These are phyloP conservation scores for Timandra comae DNA, from an alignment of 2,888 invertebrate species.

Conservation along the genomic window DNA sequence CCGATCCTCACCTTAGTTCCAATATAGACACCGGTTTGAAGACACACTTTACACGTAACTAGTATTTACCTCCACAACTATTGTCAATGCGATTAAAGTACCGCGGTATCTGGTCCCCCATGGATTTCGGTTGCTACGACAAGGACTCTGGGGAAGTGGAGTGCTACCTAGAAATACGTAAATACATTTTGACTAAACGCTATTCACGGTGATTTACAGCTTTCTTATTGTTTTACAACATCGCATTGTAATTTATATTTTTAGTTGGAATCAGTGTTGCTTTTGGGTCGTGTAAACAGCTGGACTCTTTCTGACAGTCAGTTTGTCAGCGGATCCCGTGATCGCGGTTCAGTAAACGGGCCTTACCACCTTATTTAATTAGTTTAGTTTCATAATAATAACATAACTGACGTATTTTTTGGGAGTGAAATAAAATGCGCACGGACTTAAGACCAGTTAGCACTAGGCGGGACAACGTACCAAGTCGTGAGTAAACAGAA, in stretches of 20 bases:
- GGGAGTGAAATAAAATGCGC: conserved; percentile 40
- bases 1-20: conserved; percentile 57
- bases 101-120: conserved; percentile 46
- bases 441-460: conserved; percentile 53
- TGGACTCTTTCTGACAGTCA: conserved; percentile 60
- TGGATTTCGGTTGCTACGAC: conserved; percentile 80
- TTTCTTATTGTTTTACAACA: conserved; percentile 61
- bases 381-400: conserved; percentile 25
- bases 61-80: conserved; percentile 35
- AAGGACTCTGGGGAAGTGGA: conserved; percentile 82
- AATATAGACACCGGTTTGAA: conserved; percentile 61
- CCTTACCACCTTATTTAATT: conserved; percentile 41
- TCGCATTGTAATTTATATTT: conserved; percentile 74
- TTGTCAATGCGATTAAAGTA: conserved; percentile 51
- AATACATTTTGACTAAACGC: conserved; percentile 68
- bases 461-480: conserved; percentile 65
- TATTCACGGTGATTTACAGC: conserved; percentile 51
- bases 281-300: conserved; percentile 74
- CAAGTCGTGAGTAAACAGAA: conserved; percentile 63
- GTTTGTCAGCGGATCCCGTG: conserved; percentile 61
- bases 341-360: conserved; percentile 47
- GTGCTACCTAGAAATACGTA: conserved; percentile 83
- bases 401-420: conserved; percentile 24
- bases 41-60: conserved; percentile 43
- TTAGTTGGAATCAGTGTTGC: conserved; percentile 68